phyloP scores from a whole-genome alignment of 2,797 vertebrate species.

The Sparidentex hasta region DNA sequence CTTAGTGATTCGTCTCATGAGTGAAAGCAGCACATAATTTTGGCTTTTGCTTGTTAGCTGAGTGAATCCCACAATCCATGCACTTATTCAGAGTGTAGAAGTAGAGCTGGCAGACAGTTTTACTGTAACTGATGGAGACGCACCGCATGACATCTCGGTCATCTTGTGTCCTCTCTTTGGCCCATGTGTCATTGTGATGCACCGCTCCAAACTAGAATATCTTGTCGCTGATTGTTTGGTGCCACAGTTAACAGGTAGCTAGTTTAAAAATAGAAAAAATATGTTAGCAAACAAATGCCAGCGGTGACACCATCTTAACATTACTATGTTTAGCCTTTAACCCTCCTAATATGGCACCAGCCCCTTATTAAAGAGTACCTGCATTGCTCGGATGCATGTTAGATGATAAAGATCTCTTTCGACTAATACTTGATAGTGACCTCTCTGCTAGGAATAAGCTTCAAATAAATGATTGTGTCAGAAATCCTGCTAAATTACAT shows the following conservation, averaged over 20 bases:
- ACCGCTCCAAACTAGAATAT: conserved; percentile 36
- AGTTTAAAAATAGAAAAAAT: conserved; percentile 29
- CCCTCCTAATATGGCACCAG: conserved; percentile 28
- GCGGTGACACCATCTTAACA: conserved; percentile 35
- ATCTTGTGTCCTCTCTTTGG: conserved; percentile 36
- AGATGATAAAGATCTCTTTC: conserved; percentile 49
- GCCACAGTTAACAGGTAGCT: conserved; percentile 27
- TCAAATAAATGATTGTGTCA: conserved; percentile 55
- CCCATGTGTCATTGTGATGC: conserved; percentile 28
- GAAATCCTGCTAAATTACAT: conserved; percentile 45
- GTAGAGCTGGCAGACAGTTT: conserved; percentile 28
- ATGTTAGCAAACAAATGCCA: conserved; percentile 15
- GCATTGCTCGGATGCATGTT: conserved; percentile 76
- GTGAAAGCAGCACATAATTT: conserved; percentile 20
- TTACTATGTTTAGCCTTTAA: conserved; percentile 31
- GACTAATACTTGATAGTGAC: conserved; percentile 43
- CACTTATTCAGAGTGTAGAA: conserved; percentile 36
- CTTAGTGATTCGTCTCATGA: conserved; percentile 5
- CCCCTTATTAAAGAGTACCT: conserved; percentile 46
- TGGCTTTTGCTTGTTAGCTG: conserved; percentile 26
- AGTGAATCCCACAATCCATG: conserved; percentile 26
- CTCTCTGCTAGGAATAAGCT: conserved; percentile 57
- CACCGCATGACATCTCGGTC: conserved; percentile 60
- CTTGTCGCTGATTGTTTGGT: conserved; percentile 33
- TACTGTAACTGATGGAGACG: conserved; percentile 31